phyloP scores from a whole-genome alignment of 2,888 invertebrate genomes.

The Trisateles emortualis region DNA sequence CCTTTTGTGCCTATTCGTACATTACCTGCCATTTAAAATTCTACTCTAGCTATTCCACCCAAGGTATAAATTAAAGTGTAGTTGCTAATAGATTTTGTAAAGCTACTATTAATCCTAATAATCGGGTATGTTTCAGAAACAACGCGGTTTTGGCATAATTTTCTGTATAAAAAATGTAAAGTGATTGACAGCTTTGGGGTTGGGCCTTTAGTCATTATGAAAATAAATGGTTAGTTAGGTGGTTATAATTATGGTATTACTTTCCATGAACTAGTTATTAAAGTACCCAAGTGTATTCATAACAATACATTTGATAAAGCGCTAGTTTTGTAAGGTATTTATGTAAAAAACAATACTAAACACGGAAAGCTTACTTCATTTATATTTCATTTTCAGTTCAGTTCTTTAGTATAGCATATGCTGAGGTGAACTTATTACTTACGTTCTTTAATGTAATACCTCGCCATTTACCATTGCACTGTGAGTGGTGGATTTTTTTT shows the following conservation, averaged over 20 bases:
- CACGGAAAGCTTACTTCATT: neutral
- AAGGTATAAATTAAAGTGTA: constrained; percentile 29
- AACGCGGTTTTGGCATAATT: constrained; percentile 17
- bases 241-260: neutral
- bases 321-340: neutral
- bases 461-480: no score
- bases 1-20: constrained; percentile 34
- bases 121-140: constrained; percentile 46
- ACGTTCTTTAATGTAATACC: no score
- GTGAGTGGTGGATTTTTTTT: no score
- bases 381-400: no score
- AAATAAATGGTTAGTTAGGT: neutral
- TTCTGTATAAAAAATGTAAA: neutral
- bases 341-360: neutral
- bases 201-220: constrained; percentile 1
- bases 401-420: no score
- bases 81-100: constrained; percentile 14
- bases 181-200: constrained; percentile 11
- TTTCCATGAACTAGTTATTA: constrained; percentile 1
- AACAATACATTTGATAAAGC: neutral
- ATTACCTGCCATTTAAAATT: constrained; percentile 23
- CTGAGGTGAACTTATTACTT: no score
- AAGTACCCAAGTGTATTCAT: neutral
- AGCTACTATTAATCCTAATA: constrained; percentile 45
- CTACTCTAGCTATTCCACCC: constrained; percentile 26